Evolutionary conservation across 2,113 vertebrate genomes (phyloP).

Genomic region (Pyrgilauda ruficollis): DNA sequence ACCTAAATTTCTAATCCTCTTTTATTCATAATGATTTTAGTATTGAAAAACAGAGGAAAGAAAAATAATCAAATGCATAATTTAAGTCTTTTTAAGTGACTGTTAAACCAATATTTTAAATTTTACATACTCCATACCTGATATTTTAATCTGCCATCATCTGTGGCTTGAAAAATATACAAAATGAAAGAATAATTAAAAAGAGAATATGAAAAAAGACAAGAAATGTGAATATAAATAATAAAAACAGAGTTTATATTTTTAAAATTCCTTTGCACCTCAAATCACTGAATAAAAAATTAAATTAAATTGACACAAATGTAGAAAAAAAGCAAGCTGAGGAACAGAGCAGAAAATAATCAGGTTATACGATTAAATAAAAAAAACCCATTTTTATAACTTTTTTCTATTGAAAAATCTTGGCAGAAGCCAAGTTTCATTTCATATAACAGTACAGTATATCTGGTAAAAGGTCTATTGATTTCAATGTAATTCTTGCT

Average conservation of each 20-base stretch:
- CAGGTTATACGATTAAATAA: background rate
- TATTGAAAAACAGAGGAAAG: background rate
- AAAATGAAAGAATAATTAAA: background rate
- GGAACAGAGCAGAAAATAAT: background rate
- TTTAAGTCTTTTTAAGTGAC: background rate
- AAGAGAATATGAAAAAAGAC: background rate
- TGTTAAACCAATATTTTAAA: background rate
- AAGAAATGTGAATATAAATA: background rate
- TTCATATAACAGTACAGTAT: background rate
- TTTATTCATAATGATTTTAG: background rate
- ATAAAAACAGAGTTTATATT: background rate
- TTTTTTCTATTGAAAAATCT: background rate
- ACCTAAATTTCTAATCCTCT: background rate
- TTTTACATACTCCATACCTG: background rate
- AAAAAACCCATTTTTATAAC: background rate
- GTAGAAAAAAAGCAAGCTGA: background rate
- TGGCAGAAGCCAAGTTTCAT: background rate
- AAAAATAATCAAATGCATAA: background rate
- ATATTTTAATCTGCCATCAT: background rate
- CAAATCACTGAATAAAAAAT: background rate
- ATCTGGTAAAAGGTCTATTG: background rate
- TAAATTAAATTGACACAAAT: background rate
- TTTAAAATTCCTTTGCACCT: background rate
- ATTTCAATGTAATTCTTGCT: background rate
- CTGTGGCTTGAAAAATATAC: background rate